Conservation (phyloP, 2,113 vertebrate genomes). For the Hypomesus transpacificus region DNA sequence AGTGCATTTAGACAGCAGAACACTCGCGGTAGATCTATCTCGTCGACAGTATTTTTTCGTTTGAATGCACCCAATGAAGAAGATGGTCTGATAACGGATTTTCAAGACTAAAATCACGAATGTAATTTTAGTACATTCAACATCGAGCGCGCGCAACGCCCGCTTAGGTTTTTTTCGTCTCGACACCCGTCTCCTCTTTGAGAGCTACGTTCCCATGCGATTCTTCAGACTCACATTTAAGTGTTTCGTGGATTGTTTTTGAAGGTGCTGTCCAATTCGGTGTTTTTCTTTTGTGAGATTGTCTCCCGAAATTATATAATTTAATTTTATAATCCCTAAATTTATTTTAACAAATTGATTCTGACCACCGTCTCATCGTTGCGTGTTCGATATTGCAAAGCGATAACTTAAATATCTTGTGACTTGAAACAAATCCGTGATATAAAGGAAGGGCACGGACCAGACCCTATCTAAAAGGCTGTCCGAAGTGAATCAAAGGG, state of each 20-base stretch:
- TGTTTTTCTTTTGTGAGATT: slow-evolving; percentile 32
- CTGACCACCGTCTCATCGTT: slow-evolving; percentile 22
- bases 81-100: slow-evolving; percentile 35
- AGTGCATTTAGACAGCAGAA: background rate
- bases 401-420: slow-evolving; percentile 13
- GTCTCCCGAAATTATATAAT: background rate
- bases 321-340: slow-evolving; percentile 3
- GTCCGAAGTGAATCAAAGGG: slow-evolving; percentile 37
- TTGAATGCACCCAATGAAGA: slow-evolving; percentile 6
- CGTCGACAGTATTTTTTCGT: background rate
- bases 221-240: slow-evolving; percentile 87
- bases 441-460: slow-evolving; percentile 22
- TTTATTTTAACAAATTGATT: background rate
- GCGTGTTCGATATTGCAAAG: slow-evolving; percentile 26
- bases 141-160: slow-evolving; percentile 28
- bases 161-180: slow-evolving; percentile 40
- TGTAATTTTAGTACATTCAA: slow-evolving; percentile 38
- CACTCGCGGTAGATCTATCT: slow-evolving; percentile 14
- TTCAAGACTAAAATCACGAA: slow-evolving; percentile 7
- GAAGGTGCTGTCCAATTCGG: slow-evolving; percentile 60
- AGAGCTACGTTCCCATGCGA: slow-evolving; percentile 72
- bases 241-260: slow-evolving; percentile 86
- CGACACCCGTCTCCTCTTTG: slow-evolving; percentile 54
- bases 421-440: slow-evolving; percentile 8
- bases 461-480: slow-evolving; percentile 25